Conservation (phyloP, 1,140 invertebrate genomes). For the Aphis gossypii region DNA sequence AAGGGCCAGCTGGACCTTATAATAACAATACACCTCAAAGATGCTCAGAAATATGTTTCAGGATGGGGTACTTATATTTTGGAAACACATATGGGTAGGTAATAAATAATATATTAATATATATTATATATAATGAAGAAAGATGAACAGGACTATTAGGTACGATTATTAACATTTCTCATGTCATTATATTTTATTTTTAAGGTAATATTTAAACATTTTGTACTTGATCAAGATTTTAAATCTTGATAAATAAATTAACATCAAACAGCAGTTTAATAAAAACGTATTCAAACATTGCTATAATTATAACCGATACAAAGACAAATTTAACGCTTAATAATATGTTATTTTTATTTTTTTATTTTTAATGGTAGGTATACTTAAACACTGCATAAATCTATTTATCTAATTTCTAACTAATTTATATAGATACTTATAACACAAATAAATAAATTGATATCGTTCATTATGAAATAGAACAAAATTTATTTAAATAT, state of each 20-base stretch:
- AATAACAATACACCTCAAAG: slow-evolving; percentile 46
- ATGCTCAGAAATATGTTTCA: slow-evolving; percentile 60
- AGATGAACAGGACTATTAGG: not conserved
- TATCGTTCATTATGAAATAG: too few relatives aligned
- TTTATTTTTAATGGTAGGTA: too few relatives aligned
- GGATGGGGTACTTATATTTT: slow-evolving; percentile 57
- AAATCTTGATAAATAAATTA: not conserved
- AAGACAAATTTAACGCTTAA: too few relatives aligned
- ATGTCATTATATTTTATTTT: not conserved
- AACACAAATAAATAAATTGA: too few relatives aligned
- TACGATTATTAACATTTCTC: too few relatives aligned
- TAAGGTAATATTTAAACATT: not conserved
- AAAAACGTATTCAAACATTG: too few relatives aligned
- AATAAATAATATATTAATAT: not conserved
- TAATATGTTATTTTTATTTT: too few relatives aligned
- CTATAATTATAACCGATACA: too few relatives aligned
- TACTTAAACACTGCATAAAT: too few relatives aligned
- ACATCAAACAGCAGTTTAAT: not conserved
- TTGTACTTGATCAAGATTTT: not conserved
- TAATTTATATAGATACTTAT: too few relatives aligned
- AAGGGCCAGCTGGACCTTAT: not conserved
- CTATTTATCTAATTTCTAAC: too few relatives aligned
- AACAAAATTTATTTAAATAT: too few relatives aligned
- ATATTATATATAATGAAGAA: not conserved
- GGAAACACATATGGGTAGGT: slow-evolving; percentile 51